Percentiles rank a stretch among this genome's conserved stretches.
phyloP scores from a whole-genome alignment of 2,113 vertebrate genomes.

The Puma concolor region DNA sequence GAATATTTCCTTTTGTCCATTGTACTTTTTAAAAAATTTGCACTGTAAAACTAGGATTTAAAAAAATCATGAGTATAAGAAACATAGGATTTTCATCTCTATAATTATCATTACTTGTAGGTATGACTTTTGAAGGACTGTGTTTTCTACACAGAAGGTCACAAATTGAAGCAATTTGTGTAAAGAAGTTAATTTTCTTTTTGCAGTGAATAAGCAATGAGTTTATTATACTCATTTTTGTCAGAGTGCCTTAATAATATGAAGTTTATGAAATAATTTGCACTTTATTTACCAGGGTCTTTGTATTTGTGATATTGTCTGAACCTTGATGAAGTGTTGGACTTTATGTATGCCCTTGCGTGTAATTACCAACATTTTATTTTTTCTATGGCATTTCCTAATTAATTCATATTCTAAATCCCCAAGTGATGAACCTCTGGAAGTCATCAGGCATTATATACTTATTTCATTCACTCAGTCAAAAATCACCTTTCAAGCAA shows the following conservation, averaged over 20 bases:
- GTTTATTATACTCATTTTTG: neutral
- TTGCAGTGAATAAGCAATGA: neutral
- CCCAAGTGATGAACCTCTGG: neutral
- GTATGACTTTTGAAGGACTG: constrained; percentile 1
- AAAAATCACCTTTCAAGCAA: neutral
- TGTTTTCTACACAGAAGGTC: constrained; percentile 2
- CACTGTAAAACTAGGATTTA: neutral
- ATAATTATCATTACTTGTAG: neutral
- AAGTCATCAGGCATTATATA: neutral
- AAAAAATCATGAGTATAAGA: neutral
- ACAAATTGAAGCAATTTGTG: constrained; percentile 21
- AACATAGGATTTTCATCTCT: neutral
- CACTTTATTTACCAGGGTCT: neutral
- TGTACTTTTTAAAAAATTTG: neutral
- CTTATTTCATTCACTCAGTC: neutral
- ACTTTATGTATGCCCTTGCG: neutral
- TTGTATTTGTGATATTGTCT: neutral
- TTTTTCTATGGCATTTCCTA: neutral
- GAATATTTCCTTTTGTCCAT: constrained; percentile 35
- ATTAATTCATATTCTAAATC: neutral
- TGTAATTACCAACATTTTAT: neutral
- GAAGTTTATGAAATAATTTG: neutral
- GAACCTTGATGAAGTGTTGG: neutral
- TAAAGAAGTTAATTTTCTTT: constrained; percentile 38
- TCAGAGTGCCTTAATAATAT: neutral